phyloP scores from a whole-genome alignment of 1,140 invertebrate species.

The Drosophila nigromelanica region DNA sequence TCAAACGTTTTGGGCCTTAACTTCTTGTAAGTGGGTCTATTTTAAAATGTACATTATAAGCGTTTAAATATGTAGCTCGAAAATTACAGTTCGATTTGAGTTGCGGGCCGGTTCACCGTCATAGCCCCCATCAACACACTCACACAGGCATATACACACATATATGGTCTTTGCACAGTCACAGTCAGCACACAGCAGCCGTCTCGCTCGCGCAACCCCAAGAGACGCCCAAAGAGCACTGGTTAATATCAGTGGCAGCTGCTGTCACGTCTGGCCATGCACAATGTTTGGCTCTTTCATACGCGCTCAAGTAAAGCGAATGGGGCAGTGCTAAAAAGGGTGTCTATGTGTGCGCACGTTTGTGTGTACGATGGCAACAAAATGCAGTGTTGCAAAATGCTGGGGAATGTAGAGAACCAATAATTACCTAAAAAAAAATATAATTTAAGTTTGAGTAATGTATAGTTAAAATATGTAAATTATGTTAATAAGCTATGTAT shows the following conservation, averaged over 20 bases:
- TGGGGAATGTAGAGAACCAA: conserved; percentile 35
- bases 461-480: conserved; percentile 49
- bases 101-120: conserved; percentile 72
- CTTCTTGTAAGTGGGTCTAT: conserved; percentile 5
- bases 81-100: conserved; percentile 51
- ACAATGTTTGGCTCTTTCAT: conserved; percentile 64
- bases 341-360: conserved; percentile 50
- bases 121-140: conserved; percentile 61
- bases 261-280: conserved; percentile 40
- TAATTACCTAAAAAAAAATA: conserved; percentile 76
- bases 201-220: conserved; percentile 46
- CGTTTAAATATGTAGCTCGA: conserved; percentile 12
- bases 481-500: conserved; percentile 27
- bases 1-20: conserved; percentile 1
- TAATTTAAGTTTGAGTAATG: conserved; percentile 64
- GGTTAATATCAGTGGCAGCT: conserved; percentile 52
- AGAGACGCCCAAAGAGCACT: conserved; percentile 43
- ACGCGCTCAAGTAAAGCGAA: conserved; percentile 45
- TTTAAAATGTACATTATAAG: conserved; percentile 23
- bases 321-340: conserved; percentile 75
- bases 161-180: conserved; percentile 30
- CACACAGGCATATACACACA: conserved; percentile 3
- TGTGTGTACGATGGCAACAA: conserved; percentile 35
- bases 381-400: conserved; percentile 66
- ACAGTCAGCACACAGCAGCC: conserved; percentile 20